Evolutionary conservation across 2,888 invertebrate genomes (phyloP), one percentile per base, ranked within the genome.

Genomic region (Spisula solida): DNA sequence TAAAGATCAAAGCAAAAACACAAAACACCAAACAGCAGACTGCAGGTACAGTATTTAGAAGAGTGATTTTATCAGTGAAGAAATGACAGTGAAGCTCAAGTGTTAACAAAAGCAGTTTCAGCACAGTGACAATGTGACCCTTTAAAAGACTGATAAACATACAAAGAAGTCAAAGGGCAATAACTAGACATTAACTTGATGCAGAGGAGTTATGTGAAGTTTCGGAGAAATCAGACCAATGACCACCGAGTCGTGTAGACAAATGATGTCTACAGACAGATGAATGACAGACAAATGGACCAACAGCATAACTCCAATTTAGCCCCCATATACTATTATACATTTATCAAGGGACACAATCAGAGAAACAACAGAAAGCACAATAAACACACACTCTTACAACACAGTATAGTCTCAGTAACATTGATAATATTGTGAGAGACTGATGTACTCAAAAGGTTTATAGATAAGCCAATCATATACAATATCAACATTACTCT

Each of bases 401-500:
- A 75, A 75, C 75, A 75, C 18, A 2, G 34, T 16, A 25, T 75
- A 16, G 12, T 34, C 5, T 18, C 34, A 70, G 8, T 66, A 16
- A 51, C 51, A 12, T 66, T 25, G 1, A 66, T 25, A 66, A n/a
- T 25, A 66, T 66, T 20, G 34, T 5, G 75, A 34, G 34, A 31
- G 25, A 34, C 25, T 41, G 41, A 75, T 34, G 31, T 75, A 34
- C 18, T 75, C 29, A 31, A 34, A n/a, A 34, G 34, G 75, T 75
- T 14, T 75, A 75, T 75, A 31, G 18, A 75, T 34, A 75, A 75
- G 29, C 34, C 34, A 75, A 75, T 75, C 75, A 31, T 75, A 18
- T 8, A 75, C 34, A 34, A 34, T 75, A 75, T 31, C 16, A 75
- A 2, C 34, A 10, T 34, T 75, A 16, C 16, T 2, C 34, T 34